Base-by-base conservation (phyloP, 1,140 invertebrate genomes). In the Cephus cinctus region DNA sequence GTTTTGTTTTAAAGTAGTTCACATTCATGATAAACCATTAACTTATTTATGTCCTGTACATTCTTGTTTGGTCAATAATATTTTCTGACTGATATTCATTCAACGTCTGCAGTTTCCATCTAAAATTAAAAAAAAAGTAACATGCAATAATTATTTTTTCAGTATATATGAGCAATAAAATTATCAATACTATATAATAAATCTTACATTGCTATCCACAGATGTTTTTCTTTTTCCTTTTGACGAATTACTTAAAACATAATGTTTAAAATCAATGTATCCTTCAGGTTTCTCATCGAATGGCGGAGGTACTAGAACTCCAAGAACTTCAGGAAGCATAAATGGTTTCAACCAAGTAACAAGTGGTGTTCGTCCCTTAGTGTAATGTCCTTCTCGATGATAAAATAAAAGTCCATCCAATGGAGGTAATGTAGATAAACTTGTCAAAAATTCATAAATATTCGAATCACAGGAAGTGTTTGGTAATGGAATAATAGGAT, bases 301-400 rank as follows among this genome's bases (percentile, higher is more conserved):
- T n/a, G 46, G 39, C 11, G 60, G 67, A 12, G 79, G 75, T 9
- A 84, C 67, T 23, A 58, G 47, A 25, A 85, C 69, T 30, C 81
- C 78, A 5, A 96, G 71, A 16, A 92, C 78, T 77, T 95, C 91
- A 2, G 84, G 80, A 6, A 95, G 60, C 92, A 95, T 95, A 65
- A 82, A 94, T 1, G 87, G 80, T 65, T 89, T 94, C 1, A 96
- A 73, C 93, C 93, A 96, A 2, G 87, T 86, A 1, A 95, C 90
- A 9, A 97, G 71, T 0, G 94, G 93, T 0, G 92, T 92, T 23
- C 76, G 67, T 8, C 90, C 90, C 54, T 83, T 80, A 5, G 80
- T 82, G 57, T 98, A 98, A 54, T 86, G 83, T 0, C 83, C 82
- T 52, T 83, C 77, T 57, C 85, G 86, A 65, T 94, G 90, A 66